Evolutionary conservation across 2,113 vertebrate species (phyloP), one percentile per base, ranked within the genome.

Genomic region (Siniperca chuatsi): DNA sequence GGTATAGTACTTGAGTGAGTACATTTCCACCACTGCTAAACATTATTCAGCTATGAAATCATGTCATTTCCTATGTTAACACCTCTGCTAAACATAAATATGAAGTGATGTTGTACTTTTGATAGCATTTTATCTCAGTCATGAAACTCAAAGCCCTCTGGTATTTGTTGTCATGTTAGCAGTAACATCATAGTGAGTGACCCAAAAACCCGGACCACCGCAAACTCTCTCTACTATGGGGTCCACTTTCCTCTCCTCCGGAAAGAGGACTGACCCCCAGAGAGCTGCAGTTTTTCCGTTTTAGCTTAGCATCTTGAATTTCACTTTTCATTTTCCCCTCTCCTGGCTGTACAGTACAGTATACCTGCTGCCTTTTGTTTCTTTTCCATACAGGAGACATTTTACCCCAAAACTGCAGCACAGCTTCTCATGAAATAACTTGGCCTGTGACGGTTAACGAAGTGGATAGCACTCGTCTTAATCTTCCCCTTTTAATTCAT

Each of bases 291-390:
- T 94, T 96, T 94, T 96, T 95, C 94, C 94, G 87, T 91, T 90
- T 84, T 93, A 90, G 84, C 89, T 68, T 84, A 92, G 94, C 96
- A 95, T 97, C 96, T 97, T 97, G 97, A 96, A 97, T 97, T 97
- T 97, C 96, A 96, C 96, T 98, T 96, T 96, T 90, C 89, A 87
- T 92, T 77, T 93, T 87, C 93, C 74, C 79, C 81, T 64, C 80
- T 79, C 29, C 60, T 62, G 58, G 54, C 75, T 52, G 0, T 62
- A 73, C 75, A 33, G 0, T 66, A 78, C 75, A 33, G 25, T 72
- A 82, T 89, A 93, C 93, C 87, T 90, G 91, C 84, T 80, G 73
- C 79, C 68, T 83, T 90, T 83, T 75, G 40, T 83, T 79, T 90
- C 75, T 76, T 89, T 85, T 91, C 82, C 69, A 69, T 33, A 50